Evolutionary conservation across 2,888 invertebrate species (phyloP), one percentile per base, ranked within the genome.

Genomic region (Unio delphinus): DNA sequence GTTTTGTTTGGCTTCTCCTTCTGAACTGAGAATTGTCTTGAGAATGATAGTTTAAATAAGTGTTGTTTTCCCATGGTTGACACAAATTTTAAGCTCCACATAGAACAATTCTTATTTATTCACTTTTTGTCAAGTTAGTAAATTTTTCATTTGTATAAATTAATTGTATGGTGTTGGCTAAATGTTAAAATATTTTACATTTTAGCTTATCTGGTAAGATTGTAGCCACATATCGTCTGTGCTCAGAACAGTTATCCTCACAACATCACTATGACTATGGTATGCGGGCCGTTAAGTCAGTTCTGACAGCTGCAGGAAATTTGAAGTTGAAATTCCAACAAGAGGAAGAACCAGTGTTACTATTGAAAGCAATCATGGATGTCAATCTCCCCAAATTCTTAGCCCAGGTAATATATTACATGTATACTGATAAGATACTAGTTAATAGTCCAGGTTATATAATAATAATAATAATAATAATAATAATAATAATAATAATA

Each of bases 221-320:
- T 74, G 90, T 90, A 59, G 90, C 90, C 26, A 89, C 89, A 20
- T 90, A 90, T 80, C 82, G 84, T 45, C 82, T 90, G 67, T 90
- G 90, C 79, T 90, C 90, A 6, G 90, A 90, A 74, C 90, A 89
- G 82, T 82, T 90, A 74, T 90, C 90, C 0, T 90, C 90, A 7
- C 90, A 90, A 78, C 90, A 90, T 74, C 90, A 90, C 77, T 90
- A 90, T 69, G 90, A 90, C 79, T 90, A 90, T 66, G 90, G 95
- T 67, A 90, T 90, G 90, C 81, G 90, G 69, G 90, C 90, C 20
- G 90, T 90, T 45, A 90, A 90, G 81, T 90, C 90, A 61, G 90
- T 90, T 61, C 81, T 90, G 61, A 90, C 90, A 1, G 90, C 90
- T 8, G 90, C 90, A 11, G 90, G 90, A 20, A 90, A 90, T 78